A percentile compares a stretch with the other conserved stretches of the same genome.
These are phyloP conservation scores for Pangasius larnaudii DNA, from an alignment of 2,797 vertebrate species.

Conservation along the genomic window DNA sequence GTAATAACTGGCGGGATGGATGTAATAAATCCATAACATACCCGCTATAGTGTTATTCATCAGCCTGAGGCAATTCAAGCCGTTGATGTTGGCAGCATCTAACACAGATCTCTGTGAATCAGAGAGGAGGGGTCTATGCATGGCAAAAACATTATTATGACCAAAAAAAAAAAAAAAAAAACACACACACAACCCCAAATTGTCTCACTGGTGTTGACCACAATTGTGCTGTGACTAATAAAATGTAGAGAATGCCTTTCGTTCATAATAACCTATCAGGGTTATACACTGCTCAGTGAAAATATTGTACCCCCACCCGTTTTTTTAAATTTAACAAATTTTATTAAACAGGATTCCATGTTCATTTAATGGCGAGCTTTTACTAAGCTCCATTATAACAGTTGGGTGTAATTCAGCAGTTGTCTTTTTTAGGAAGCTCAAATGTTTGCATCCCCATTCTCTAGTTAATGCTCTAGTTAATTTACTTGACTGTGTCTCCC, in stretches of 20 bases:
- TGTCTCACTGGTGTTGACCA: conserved; percentile 24
- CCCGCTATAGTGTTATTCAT: conserved; percentile 86
- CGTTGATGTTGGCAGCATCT: conserved; percentile 81
- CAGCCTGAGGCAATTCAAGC: conserved; percentile 79
- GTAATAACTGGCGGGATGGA: background rate
- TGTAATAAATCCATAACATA: conserved; percentile 56
- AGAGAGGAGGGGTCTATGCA: conserved; percentile 78
- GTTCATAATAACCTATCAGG: background rate
- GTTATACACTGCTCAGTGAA: background rate
- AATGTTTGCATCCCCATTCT: background rate
- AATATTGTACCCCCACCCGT: background rate
- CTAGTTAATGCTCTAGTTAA: background rate
- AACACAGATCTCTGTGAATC: conserved; percentile 81
- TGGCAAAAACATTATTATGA: conserved; percentile 42
- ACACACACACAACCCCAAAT: conserved; percentile 30
- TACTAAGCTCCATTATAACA: background rate
- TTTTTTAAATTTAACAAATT: background rate
- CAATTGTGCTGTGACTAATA: conserved; percentile 1
- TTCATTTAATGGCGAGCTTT: background rate
- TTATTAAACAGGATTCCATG: background rate
- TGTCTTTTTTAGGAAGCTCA: background rate
- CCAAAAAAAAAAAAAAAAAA: conserved; percentile 33
- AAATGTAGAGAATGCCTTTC: background rate
- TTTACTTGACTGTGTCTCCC: background rate
- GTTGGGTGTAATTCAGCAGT: background rate